These are phyloP conservation scores for Drepana falcataria DNA, from an alignment of 2,888 invertebrate genomes.

Conservation along the genomic window DNA sequence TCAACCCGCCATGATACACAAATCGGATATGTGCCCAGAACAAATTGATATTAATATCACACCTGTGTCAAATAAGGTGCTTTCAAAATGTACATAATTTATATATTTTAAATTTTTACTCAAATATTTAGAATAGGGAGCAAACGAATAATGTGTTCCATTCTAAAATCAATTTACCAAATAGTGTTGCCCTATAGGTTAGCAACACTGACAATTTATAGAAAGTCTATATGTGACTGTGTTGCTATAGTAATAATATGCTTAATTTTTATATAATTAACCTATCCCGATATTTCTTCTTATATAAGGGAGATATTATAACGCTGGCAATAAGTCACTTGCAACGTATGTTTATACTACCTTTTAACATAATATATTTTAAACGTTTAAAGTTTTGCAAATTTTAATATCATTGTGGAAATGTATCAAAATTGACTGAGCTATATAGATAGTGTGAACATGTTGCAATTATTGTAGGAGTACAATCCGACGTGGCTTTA, in stretches of 20 bases:
- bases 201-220: not conserved
- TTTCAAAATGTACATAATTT: slow-evolving; percentile 61
- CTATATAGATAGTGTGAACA: slow-evolving; percentile 36
- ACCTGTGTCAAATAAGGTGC: slow-evolving; percentile 70
- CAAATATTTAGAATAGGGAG: slow-evolving; percentile 48
- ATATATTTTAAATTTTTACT: slow-evolving; percentile 50
- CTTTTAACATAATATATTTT: not conserved
- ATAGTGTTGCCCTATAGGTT: slow-evolving; percentile 3
- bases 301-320: not conserved
- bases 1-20: not conserved
- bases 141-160: slow-evolving; percentile 28
- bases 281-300: not conserved
- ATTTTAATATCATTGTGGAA: slow-evolving; percentile 1
- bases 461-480: slow-evolving; percentile 37
- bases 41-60: slow-evolving; percentile 46
- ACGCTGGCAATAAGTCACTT: slow-evolving; percentile 2
- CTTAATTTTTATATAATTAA: slow-evolving; percentile 2
- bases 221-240: not conserved
- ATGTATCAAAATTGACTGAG: slow-evolving; percentile 36
- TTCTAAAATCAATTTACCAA: slow-evolving; percentile 6
- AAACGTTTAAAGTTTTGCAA: not conserved
- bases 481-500: slow-evolving; percentile 45
- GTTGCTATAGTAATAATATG: slow-evolving; percentile 1
- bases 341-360: not conserved
- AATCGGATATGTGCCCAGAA: slow-evolving; percentile 35